A percentile compares a stretch with the other conserved stretches of the same genome.
Evolutionary conservation across 2,797 vertebrate genomes (phyloP).

Genomic region (Antennarius maculatus): DNA sequence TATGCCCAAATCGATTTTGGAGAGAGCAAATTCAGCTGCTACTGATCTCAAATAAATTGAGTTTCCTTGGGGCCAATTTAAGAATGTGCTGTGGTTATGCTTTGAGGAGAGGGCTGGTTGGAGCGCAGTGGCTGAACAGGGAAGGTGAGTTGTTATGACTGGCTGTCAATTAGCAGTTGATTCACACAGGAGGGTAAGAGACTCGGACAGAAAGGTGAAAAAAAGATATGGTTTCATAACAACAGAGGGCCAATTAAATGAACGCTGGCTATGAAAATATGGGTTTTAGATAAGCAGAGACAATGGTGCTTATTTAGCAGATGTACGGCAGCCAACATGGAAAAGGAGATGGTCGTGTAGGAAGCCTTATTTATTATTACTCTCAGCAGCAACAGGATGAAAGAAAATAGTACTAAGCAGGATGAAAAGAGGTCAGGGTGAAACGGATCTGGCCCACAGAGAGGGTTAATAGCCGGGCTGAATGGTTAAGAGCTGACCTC

Average conservation of each 20-base stretch:
- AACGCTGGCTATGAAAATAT: constrained; percentile 71
- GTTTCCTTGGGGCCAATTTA: constrained; percentile 75
- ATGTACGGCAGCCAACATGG: constrained; percentile 69
- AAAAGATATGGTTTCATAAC: constrained; percentile 79
- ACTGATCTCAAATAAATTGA: constrained; percentile 82
- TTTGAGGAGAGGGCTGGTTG: constrained; percentile 48
- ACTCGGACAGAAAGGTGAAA: constrained; percentile 42
- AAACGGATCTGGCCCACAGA: constrained; percentile 68
- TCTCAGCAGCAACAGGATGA: constrained; percentile 67
- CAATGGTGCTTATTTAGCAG: constrained; percentile 66
- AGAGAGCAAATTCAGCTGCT: constrained; percentile 81
- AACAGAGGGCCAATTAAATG: constrained; percentile 66
- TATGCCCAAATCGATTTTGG: constrained; percentile 77
- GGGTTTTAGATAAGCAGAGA: constrained; percentile 75
- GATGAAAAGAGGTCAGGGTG: constrained; percentile 62
- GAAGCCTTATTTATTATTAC: constrained; percentile 77
- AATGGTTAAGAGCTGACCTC: constrained; percentile 65
- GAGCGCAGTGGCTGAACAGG: constrained; percentile 46
- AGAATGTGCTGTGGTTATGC: constrained; percentile 70
- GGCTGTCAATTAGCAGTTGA: constrained; percentile 84
- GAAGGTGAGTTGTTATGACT: constrained; percentile 84
- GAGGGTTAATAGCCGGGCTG: constrained; percentile 68
- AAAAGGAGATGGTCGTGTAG: constrained; percentile 64
- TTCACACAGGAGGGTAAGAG: constrained; percentile 78
- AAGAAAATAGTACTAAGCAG: constrained; percentile 67